Evolutionary conservation across 2,888 invertebrate species (phyloP), one percentile per base, ranked within the genome.

Genomic region (Trichopoda pennipes): DNA sequence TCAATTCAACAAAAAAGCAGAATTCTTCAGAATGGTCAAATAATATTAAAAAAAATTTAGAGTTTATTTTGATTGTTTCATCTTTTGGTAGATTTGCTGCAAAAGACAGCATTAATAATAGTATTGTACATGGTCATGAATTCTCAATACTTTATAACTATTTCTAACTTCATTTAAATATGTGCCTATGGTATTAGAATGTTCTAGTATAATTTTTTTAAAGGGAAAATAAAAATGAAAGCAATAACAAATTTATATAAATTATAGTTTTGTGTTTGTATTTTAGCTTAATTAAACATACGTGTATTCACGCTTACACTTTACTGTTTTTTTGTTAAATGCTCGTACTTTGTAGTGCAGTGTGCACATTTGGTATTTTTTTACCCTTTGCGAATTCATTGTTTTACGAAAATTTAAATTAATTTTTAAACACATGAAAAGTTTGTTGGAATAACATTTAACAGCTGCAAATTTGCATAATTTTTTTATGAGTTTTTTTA

Each of bases 381-480:
- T 44, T 42, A 58, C 32, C 58, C 58, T 60, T 28, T 42, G 19
- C n/a, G 17, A 23, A 60, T 60, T 23, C 51, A 51, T 61, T 61
- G 32, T 17, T 47, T 28, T 44, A 35, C 53, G 47, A 47, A 69
- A 53, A 76, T 69, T 53, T 60, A 69, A 68, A 77, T 77, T 69
- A 77, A 77, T 69, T 23, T 69, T 28, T 47, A 77, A 69, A 44
- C 44, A 77, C 61, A 69, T 23, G 55, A 63, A 77, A 77, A 69
- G 61, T 69, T 77, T 60, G 69, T 69, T 60, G 55, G 38, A 69
- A 77, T 63, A 77, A 77, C 63, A 69, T 69, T 77, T 55, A 77
- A 69, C 76, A 77, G 76, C 69, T 69, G 69, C 76, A 69, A 69
- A 77, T 77, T 77, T 69, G 47, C 60, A 55, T 69, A 68, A 42